phyloP scores from a whole-genome alignment of 2,888 invertebrate genomes.

The Arge pagana region DNA sequence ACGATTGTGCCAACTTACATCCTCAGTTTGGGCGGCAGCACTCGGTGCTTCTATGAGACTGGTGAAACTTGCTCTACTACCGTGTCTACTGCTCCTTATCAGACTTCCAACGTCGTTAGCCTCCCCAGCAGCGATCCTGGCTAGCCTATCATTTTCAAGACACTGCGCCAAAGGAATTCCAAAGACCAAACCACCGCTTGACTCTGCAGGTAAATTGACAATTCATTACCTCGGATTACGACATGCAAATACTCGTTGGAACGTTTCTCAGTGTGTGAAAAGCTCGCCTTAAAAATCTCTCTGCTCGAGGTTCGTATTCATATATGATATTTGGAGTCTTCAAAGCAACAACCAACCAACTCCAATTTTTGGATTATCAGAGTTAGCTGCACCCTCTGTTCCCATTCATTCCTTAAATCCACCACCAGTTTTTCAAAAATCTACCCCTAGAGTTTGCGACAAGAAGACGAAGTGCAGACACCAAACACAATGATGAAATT shows the following conservation, averaged over 20 bases:
- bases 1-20: too few relatives aligned
- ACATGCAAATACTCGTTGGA: constrained; percentile 4
- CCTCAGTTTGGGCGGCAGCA: constrained; percentile 57
- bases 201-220: constrained; percentile 48
- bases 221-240: too few relatives aligned
- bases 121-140: constrained; percentile 57
- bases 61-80: constrained; percentile 75
- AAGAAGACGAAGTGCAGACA: too few relatives aligned
- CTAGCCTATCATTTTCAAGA: constrained; percentile 75
- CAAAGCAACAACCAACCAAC: too few relatives aligned
- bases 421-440: too few relatives aligned
- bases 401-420: too few relatives aligned
- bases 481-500: too few relatives aligned
- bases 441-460: too few relatives aligned
- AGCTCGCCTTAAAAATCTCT: constrained; percentile 3
- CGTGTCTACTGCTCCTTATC: constrained; percentile 61
- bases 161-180: constrained; percentile 85
- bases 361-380: too few relatives aligned
- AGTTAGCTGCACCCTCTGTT: too few relatives aligned
- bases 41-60: constrained; percentile 66
- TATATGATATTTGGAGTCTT: too few relatives aligned
- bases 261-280: constrained; percentile 23
- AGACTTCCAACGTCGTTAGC: constrained; percentile 48
- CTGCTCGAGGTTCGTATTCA: background rate
- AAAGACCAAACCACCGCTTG: constrained; percentile 72